A percentile compares a stretch with the other conserved stretches of the same genome.
Conservation (phyloP, 2,797 vertebrate species). For the Leptoclinus maculatus region DNA sequence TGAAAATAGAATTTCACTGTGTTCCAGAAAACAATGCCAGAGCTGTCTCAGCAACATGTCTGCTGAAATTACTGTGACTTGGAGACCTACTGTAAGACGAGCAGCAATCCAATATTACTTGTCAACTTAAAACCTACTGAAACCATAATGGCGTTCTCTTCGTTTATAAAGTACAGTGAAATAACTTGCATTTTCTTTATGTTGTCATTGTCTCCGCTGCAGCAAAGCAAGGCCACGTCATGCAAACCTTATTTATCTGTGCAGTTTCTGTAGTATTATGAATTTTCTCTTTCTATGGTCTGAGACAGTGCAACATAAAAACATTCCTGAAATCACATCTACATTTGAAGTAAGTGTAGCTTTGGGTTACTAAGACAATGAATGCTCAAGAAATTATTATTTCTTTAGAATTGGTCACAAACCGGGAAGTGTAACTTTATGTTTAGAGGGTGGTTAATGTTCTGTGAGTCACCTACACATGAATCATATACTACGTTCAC, state of each 20-base stretch:
- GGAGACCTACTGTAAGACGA: slow-evolving; percentile 80
- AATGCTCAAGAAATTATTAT: background rate
- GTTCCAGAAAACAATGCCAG: slow-evolving; percentile 85
- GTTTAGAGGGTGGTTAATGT: background rate
- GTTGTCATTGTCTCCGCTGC: slow-evolving; percentile 3
- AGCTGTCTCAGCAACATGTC: slow-evolving; percentile 85
- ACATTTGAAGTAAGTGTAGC: slow-evolving; percentile 27
- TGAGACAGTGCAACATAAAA: background rate
- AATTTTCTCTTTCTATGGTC: slow-evolving; percentile 13
- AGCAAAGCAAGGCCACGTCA: slow-evolving; percentile 13
- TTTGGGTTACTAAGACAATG: slow-evolving; percentile 21
- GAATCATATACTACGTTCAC: slow-evolving; percentile 22
- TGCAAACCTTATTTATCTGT: background rate
- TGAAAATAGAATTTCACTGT: slow-evolving; percentile 89
- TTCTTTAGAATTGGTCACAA: slow-evolving; percentile 5
- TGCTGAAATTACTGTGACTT: slow-evolving; percentile 79
- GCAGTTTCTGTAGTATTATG: slow-evolving; percentile 12
- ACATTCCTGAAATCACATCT: slow-evolving; percentile 28
- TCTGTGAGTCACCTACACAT: slow-evolving; percentile 1
- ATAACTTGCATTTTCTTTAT: slow-evolving; percentile 33
- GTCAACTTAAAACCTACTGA: slow-evolving; percentile 67
- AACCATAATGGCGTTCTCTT: slow-evolving; percentile 48
- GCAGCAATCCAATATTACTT: slow-evolving; percentile 72
- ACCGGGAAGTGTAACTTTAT: background rate
- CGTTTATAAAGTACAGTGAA: slow-evolving; percentile 43